These are phyloP conservation scores for Ostrea denselamellosa DNA, from an alignment of 1,140 invertebrate genomes.

Conservation along the genomic window DNA sequence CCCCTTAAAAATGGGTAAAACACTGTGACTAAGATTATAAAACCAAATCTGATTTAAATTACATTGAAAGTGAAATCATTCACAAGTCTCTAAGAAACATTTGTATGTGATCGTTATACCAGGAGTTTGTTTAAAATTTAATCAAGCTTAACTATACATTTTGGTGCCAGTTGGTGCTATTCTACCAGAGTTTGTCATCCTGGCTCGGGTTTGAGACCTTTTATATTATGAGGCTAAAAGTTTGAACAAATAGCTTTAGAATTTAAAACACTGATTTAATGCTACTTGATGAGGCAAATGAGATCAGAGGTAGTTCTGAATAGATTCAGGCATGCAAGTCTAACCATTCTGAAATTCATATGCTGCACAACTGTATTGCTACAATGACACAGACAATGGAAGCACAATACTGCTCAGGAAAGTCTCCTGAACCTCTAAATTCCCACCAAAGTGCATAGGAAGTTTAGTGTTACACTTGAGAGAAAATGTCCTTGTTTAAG, in stretches of 20 bases:
- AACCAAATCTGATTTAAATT: conserved; percentile 31
- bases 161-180: conserved; percentile 23
- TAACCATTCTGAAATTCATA: neutral
- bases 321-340: conserved; percentile 1
- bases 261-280: conserved; percentile 15
- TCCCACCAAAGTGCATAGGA: conserved; percentile 8
- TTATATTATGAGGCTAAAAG: neutral
- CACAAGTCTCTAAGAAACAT: conserved; percentile 3
- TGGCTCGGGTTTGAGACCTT: neutral
- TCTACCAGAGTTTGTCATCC: neutral
- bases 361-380: neutral
- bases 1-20: conserved; percentile 16
- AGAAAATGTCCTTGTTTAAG: conserved; percentile 16
- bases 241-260: conserved; percentile 24
- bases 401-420: neutral
- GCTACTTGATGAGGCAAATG: conserved; percentile 3
- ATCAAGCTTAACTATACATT: neutral
- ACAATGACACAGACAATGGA: neutral
- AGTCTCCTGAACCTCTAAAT: neutral
- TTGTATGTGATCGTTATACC: neutral
- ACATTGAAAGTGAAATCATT: conserved; percentile 24
- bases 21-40: conserved; percentile 18
- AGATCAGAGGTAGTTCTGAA: conserved; percentile 23
- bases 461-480: conserved; percentile 4
- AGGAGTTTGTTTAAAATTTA: conserved; percentile 34